phyloP scores from a whole-genome alignment of 1,140 invertebrate genomes.

The Cyclargus thomasi region DNA sequence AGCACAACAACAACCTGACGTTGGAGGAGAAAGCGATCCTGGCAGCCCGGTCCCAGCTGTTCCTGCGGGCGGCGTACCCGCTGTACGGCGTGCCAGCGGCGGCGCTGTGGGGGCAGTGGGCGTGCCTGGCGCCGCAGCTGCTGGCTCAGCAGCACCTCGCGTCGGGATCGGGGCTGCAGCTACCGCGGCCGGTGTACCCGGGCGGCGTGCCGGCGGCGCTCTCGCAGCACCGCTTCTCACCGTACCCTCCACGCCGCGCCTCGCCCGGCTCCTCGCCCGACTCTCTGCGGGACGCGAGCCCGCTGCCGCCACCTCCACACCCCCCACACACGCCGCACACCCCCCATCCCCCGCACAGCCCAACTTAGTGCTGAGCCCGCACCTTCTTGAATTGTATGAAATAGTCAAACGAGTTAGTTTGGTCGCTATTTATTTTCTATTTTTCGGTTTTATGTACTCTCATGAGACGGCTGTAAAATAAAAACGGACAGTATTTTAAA shows the following conservation, averaged over 20 bases:
- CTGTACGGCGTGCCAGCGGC: slow-evolving; percentile 75
- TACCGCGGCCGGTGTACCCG: slow-evolving; percentile 74
- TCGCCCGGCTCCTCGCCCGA: slow-evolving; percentile 75
- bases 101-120: slow-evolving; percentile 79
- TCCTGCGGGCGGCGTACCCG: slow-evolving; percentile 80
- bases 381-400: not conserved
- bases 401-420: slow-evolving; percentile 16
- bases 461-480: slow-evolving; percentile 29
- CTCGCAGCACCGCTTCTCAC: slow-evolving; percentile 76
- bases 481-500: slow-evolving; percentile 15
- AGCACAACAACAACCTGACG: slow-evolving; percentile 82
- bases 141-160: slow-evolving; percentile 71
- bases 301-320: slow-evolving; percentile 61
- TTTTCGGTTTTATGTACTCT: slow-evolving; percentile 16
- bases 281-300: slow-evolving; percentile 72
- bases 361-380: slow-evolving; percentile 58
- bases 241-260: slow-evolving; percentile 71
- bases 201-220: slow-evolving; percentile 62
- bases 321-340: slow-evolving; percentile 48
- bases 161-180: slow-evolving; percentile 64
- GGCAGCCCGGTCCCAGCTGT: slow-evolving; percentile 80
- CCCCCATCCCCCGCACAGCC: slow-evolving; percentile 72
- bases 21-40: slow-evolving; percentile 85
- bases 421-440: slow-evolving; percentile 21
- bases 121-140: slow-evolving; percentile 76